Evolutionary conservation across 1,140 invertebrate genomes (phyloP), one percentile per base, ranked within the genome.

Genomic region (Penaeus chinensis): DNA sequence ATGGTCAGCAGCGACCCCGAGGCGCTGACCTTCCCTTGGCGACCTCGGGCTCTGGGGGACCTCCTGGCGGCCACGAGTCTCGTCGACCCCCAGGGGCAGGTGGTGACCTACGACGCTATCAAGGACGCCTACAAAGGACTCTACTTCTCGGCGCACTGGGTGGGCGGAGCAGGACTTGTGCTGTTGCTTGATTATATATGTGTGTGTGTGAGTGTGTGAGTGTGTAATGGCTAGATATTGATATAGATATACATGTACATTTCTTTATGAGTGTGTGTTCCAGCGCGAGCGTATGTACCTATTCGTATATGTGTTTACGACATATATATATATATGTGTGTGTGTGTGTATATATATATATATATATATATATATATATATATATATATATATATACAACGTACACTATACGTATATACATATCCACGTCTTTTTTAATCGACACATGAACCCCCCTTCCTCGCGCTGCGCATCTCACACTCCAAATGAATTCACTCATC

Each of bases 101-200:
- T 91, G 82, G 90, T 92, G n/a, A 87, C 91, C 76, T 91, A 91
- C 62, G 87, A 91, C 19, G 89, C 90, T 20, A 88, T 93, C 65
- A 91, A 91, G 89, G 93, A 95, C 89, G 94, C 94, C 88, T 94
- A 95, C 81, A 94, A 94, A 91, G 96, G 95, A 20, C 94, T 96
- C 90, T 96, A 96, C 91, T 96, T 97, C 91, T 96, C 96, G 71
- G 96, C 96, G 54, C 95, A 96, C 91, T 96, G 96, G 96, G 96
- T 96, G 92, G 93, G 93, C 91, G 11, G 22, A 16, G n/a, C 47
- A 11, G 27, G 27, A 13, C 19, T 11, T 24, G 37, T n/a, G 20
- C 13, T 54, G 19, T 87, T 24, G 13, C 3, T 89, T 89, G 19
- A 86, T 24, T 42, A 22, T 74, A 82, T 82, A 60, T 24, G 66